Conservation (phyloP, 2,888 invertebrate species). For the Idaea straminata region DNA sequence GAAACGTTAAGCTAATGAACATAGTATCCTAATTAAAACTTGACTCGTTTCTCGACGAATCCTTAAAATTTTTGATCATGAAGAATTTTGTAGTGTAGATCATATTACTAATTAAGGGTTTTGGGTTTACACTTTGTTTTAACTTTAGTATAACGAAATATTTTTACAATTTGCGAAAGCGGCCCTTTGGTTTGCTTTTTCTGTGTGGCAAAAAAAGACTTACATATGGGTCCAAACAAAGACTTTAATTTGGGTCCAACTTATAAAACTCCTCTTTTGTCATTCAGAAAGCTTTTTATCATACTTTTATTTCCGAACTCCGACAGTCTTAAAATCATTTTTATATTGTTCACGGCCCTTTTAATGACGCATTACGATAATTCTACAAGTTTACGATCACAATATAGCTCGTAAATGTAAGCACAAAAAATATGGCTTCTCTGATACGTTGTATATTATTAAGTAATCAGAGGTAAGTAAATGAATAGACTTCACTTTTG, state of each 20-base stretch:
- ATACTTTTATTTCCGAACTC: slow-evolving; percentile 4
- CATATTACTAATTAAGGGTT: no score
- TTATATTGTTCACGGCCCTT: background rate
- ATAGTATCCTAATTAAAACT: no score
- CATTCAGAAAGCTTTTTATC: background rate
- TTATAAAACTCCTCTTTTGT: background rate
- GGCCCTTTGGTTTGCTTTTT: no score
- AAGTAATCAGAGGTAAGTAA: background rate
- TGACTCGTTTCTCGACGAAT: no score
- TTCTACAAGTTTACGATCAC: background rate
- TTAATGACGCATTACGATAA: background rate
- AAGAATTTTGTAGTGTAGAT: no score
- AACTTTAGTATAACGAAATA: no score
- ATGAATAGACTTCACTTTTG: background rate
- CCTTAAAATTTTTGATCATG: no score
- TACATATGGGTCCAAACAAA: no score
- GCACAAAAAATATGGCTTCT: background rate
- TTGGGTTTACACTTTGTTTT: no score
- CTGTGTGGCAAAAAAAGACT: no score
- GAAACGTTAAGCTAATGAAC: no score
- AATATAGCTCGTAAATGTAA: background rate
- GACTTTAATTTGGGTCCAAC: background rate
- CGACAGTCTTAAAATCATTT: background rate
- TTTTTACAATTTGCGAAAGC: no score
- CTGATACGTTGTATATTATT: background rate